Evolutionary conservation across 2,888 invertebrate species (phyloP), one percentile per base, ranked within the genome.

Genomic region (Euclidia mi): DNA sequence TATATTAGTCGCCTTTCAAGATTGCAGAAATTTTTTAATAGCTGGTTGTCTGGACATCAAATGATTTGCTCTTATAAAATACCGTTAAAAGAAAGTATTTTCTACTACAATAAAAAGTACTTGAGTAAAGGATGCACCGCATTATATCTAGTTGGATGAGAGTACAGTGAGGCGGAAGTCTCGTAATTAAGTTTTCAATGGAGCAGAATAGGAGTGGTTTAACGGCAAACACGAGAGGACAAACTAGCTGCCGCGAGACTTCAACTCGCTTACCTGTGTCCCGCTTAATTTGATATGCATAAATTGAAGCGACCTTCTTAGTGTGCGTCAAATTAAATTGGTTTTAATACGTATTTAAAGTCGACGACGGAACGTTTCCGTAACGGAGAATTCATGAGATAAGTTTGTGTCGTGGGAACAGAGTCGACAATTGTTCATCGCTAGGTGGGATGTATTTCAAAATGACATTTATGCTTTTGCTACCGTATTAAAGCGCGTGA

Each of bases 171-270:
- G 56, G 71, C 44, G 48, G 49, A 72, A 68, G 74, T 68, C 70
- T 78, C 81, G 79, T 90, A 90, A 90, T 89, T 89, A 87, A 88
- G 85, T 90, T 92, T 90, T 83, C 84, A 84, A 85, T 84, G 80
- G 75, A 82, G 82, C 82, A 79, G 83, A 87, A 89, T n/a, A n/a
- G n/a, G 88, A 86, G 86, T 81, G 87, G 87, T 85, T 87, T 81
- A 71, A 78, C 71, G 71, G 81, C 79, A 86, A 88, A 88, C 84
- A 88, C 71, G 58, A 69, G 60, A 32, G 50, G 45, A 52, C 35
- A 48, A 63, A 65, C 63, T 63, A 55, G 76, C 67, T 62, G 70
- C 70, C 70, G 51, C 58, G 57, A 72, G 68, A 68, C 60, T 43
- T 65, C 57, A 66, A 70, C 69, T 77, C 60, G 71, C 62, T 68